Evolutionary conservation across 2,113 vertebrate genomes (phyloP), one percentile per base, ranked within the genome.

Genomic region (Pogonocichla stellata): DNA sequence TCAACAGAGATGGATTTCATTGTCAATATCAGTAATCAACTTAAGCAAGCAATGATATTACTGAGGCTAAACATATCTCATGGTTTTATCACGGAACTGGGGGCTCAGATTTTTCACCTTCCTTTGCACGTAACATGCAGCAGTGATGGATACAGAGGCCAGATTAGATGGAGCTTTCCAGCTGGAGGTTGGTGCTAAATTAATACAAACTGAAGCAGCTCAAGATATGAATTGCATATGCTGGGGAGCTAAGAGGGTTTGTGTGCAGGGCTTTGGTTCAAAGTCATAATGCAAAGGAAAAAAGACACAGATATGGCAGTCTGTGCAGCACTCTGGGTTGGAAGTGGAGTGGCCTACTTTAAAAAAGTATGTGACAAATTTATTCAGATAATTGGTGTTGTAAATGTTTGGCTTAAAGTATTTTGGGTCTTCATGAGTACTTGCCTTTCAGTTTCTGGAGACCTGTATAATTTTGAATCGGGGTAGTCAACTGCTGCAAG

Each of bases 221-320:
- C 86, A 86, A 57, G 83, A 92, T 65, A 61, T 10, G 42, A 80
- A 93, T 50, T 75, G 57, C 31, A 74, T 69, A 69, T 58, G 31
- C 75, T 92, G 42, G 9, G 66, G 61, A 75, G 38, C 51, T 93
- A 90, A 93, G 96, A 95, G 53, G 78, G 75, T 64, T 96, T 95
- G 61, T 64, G 36, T 66, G n/a, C 34, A 43, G 20, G 14, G 72
- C 62, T 95, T 93, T 87, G 33, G 48, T 87, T 90, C 87, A 90
- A 88, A 85, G 51, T 42, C 67, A 80, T 81, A 72, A 93, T 24
- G 72, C 54, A 90, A 80, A 87, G 65, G 10, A 26, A 82, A 51
- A 51, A 69, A 64, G 69, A 43, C 16, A 48, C 0, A 3, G 54
- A 48, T 56, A 73, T 8, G n/a, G 13, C 24, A 56, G 40, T 80